Evolutionary conservation across 1,140 invertebrate species (phyloP).

Genomic region (Caenorhabditis inopinata): DNA sequence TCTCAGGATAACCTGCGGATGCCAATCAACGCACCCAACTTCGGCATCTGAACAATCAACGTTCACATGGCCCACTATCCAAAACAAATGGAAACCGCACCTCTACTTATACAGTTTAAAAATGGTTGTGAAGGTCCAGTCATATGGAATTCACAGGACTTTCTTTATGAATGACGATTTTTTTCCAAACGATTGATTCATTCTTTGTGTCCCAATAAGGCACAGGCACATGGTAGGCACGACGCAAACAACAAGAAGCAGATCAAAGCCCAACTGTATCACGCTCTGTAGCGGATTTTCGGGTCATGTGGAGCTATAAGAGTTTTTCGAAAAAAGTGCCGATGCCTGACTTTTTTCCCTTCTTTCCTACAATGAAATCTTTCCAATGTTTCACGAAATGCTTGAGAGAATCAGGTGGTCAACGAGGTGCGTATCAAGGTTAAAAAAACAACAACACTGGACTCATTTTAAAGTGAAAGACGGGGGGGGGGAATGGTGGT

Average conservation of each 20-base stretch:
- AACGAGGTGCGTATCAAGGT: constrained; percentile 24
- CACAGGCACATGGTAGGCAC: neutral
- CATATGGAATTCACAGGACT: too few species aligned
- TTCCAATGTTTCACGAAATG: too few species aligned
- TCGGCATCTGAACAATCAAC: too few species aligned
- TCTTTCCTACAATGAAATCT: too few species aligned
- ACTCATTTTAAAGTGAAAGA: too few species aligned
- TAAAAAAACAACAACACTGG: constrained; percentile 11
- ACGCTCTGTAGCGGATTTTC: neutral
- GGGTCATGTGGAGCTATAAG: constrained; percentile 6
- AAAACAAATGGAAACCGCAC: too few species aligned
- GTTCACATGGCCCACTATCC: too few species aligned
- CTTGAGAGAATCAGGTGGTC: neutral
- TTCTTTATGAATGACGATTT: too few species aligned
- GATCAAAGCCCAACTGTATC: neutral
- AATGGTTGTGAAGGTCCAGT: too few species aligned
- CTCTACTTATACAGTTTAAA: too few species aligned
- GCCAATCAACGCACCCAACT: too few species aligned
- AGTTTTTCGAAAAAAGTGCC: neutral
- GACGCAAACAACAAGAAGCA: constrained; percentile 9
- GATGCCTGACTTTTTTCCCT: neutral
- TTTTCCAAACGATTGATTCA: constrained; percentile 16
- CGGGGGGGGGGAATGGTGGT: neutral
- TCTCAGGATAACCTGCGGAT: too few species aligned
- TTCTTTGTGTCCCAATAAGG: neutral